Evolutionary conservation across 2,797 vertebrate genomes (phyloP).

Genomic region (Platyrinchus mystaceus): DNA sequence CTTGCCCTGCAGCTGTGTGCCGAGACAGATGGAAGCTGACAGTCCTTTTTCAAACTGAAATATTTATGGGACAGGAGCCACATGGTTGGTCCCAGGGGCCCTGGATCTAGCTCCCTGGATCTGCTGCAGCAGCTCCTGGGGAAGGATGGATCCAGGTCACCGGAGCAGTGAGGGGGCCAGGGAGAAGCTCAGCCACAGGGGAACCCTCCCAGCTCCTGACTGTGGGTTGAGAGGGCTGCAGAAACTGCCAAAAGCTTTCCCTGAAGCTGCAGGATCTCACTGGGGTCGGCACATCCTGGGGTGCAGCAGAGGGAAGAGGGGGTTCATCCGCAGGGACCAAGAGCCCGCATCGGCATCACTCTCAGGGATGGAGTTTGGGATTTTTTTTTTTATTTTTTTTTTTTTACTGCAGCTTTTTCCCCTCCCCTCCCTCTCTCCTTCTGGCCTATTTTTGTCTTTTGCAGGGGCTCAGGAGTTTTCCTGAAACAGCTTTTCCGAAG

Average conservation of each 20-base stretch:
- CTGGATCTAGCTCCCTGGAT: neutral
- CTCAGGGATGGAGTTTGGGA: neutral
- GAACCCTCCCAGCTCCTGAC: neutral
- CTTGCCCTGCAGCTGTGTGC: neutral
- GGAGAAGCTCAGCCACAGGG: neutral
- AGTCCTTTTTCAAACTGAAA: conserved; percentile 52
- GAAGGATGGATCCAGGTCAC: neutral
- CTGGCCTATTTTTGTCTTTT: conserved; percentile 72
- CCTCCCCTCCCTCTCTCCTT: conserved; percentile 9
- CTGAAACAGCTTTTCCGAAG: conserved; percentile 76
- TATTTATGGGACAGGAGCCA: conserved; percentile 51
- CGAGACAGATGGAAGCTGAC: conserved; percentile 56
- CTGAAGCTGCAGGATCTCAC: neutral
- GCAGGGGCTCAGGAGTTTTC: conserved; percentile 66
- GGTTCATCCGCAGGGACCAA: neutral
- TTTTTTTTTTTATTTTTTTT: neutral
- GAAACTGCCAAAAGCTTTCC: neutral
- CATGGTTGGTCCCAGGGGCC: neutral
- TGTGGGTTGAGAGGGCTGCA: neutral
- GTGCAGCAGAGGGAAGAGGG: neutral
- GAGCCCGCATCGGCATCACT: neutral
- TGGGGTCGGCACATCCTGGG: rapidly evolving
- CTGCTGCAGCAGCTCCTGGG: neutral
- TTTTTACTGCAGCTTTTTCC: conserved; percentile 28
- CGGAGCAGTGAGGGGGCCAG: neutral